Base-by-base conservation (phyloP, 2,888 invertebrate genomes). In the Dendrolimus houi region DNA sequence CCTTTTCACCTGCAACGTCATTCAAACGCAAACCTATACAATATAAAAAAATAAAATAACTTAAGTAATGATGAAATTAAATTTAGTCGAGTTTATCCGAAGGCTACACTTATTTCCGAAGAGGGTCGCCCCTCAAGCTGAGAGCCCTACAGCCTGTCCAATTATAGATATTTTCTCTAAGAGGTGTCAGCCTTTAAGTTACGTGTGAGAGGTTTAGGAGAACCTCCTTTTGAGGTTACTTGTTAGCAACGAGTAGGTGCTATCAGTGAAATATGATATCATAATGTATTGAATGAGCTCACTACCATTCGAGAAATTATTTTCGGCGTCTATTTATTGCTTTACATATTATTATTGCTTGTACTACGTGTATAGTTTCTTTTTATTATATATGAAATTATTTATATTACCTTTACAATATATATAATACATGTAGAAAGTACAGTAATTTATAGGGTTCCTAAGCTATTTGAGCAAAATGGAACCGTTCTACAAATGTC, bases 141-240 rank as follows among this genome's bases (percentile, higher is more conserved):
- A 83, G 82, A 69, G 74, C 79, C 67, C 80, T 81, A 77, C 77
- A 80, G 79, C 75, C 74, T 81, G 79, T 83, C 82, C 84, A 87
- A 86, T 87, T 87, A 85, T 81, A 84, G 77, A 79, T 80, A 77
- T 83, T 84, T 81, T 81, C 67, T 68, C 66, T 66, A 67, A 80
- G 74, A 79, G 79, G 74, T 74, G 68, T 68, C 68, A 63, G 69
- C 68, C 69, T 69, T 68, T 47, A 69, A 63, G 66, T 67, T 63
- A 68, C 60, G 63, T 64, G 65, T 66, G 71, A 74, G 58, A 62
- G 60, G 60, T 60, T 55, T 47, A 10, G 47, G 12, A 47, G 9
- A 9, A 12, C 47, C 47, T 47, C 47, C 47, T 47, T 6, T 12
- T 10, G 47, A 29, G 29, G 6, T 29, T 29, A 29, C 47, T 12